Percentiles rank a stretch among this genome's conserved stretches.
These are phyloP conservation scores for Galago senegalensis DNA, from an alignment of 2,797 vertebrate species.

Conservation along the genomic window DNA sequence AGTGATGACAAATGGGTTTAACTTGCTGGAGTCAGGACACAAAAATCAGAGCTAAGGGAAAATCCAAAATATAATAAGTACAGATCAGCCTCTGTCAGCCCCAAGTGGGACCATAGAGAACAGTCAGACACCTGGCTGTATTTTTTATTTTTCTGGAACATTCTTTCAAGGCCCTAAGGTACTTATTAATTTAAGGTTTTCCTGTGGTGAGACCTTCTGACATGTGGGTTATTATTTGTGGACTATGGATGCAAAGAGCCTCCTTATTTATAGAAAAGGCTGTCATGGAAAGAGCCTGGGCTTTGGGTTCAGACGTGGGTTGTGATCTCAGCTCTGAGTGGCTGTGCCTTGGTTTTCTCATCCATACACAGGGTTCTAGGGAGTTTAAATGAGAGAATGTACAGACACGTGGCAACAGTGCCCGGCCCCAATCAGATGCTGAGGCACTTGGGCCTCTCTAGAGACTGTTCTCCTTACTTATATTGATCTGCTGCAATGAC, in stretches of 20 bases:
- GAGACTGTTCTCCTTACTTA: neutral
- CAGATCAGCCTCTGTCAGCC: neutral
- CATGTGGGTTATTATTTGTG: neutral
- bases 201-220: neutral
- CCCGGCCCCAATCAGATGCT: accelerated
- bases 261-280: neutral
- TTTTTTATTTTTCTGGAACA: neutral
- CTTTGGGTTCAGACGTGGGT: neutral
- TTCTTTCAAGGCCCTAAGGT: neutral
- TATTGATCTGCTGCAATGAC: neutral
- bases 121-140: neutral
- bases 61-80: neutral
- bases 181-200: neutral
- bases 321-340: neutral
- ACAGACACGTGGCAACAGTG: neutral
- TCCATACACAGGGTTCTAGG: neutral
- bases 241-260: neutral
- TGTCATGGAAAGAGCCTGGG: neutral
- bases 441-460: accelerated
- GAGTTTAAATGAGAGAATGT: neutral
- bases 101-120: neutral
- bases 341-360: neutral
- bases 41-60: neutral
- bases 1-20: neutral
- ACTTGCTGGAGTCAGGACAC: neutral